Evolutionary conservation across 2,797 vertebrate species (phyloP).

Genomic region (Phataginus tetradactyla): DNA sequence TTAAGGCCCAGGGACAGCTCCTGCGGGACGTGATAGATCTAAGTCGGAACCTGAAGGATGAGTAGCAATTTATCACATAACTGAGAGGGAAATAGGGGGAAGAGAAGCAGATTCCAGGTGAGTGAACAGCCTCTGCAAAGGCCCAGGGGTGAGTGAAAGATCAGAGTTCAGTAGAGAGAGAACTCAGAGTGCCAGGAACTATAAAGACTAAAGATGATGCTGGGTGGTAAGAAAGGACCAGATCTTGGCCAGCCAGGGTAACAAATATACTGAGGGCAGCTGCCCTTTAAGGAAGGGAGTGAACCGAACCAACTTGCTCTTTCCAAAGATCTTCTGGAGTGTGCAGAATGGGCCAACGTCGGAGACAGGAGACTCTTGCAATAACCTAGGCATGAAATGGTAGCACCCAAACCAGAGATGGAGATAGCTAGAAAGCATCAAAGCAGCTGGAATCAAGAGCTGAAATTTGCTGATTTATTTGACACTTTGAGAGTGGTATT

Average conservation of each 20-base stretch:
- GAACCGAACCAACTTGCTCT: neutral
- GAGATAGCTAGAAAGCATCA: neutral
- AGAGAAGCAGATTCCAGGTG: neutral
- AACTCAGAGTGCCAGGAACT: neutral
- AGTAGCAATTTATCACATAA: neutral
- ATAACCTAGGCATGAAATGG: neutral
- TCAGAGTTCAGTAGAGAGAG: neutral
- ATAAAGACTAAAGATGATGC: neutral
- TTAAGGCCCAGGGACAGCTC: neutral
- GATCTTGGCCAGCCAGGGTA: neutral
- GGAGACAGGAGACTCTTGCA: neutral
- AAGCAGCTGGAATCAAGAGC: neutral
- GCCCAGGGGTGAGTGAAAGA: neutral
- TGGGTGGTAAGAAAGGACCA: neutral
- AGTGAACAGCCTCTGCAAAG: neutral
- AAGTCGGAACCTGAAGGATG: neutral
- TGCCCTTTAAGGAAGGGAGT: neutral
- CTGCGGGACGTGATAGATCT: neutral
- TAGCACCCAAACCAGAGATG: neutral
- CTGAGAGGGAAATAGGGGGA: neutral
- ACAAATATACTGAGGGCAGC: neutral
- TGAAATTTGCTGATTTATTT: neutral
- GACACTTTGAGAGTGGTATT: neutral
- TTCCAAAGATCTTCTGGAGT: neutral
- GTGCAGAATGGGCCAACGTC: neutral